Base-by-base conservation (phyloP, 2,888 invertebrate genomes). In the Limnephilus lunatus region DNA sequence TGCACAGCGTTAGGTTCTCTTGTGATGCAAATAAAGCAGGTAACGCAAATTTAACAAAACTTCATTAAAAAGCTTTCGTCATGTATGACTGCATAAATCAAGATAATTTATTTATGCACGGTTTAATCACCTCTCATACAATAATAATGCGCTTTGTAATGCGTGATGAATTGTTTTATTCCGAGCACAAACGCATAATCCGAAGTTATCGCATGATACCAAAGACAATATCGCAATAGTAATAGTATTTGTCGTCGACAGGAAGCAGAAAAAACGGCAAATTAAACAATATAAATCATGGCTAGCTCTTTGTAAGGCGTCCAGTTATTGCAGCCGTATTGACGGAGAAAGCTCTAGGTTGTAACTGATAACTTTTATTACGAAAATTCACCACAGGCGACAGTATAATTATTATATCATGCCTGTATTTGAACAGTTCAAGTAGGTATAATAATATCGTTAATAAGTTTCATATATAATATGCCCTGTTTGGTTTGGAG, bases 251-350 rank as follows among this genome's bases (percentile, higher is more conserved):
- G 39, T 39, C 32, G 83, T 19, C 9, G 48, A 68, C 53, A 87
- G 31, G 53, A 87, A 87, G 32, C 53, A 32, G 87, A 87, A 87
- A 87, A 68, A 30, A 53, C 15, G 30, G 4, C 12, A 85, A 32
- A 32, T n/a, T 32, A 32, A 32, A 85, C 19, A 44, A 19, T 85
- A 39, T 87, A 87, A 87, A 32, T 87, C 68, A 87, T 19, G 19
- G 53, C 7, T 87, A 7, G 68, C 44, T 35, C 39, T 39, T 86
- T 86, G 48, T 44, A 86, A 87, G 32, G 87, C 48, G 19, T 87
- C 68, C 87, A 53, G 87, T 87, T 87, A 87, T 68, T 87, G 87
- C 87, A 1, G 53, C 87, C 35, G 68, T 32, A 31, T 35, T 32
- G n/a, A 68, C 2, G 31, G 31, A 68, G 87, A 87, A 53, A 68